Evolutionary conservation across 2,797 vertebrate species (phyloP).

Genomic region (Gymnocypris eckloni): DNA sequence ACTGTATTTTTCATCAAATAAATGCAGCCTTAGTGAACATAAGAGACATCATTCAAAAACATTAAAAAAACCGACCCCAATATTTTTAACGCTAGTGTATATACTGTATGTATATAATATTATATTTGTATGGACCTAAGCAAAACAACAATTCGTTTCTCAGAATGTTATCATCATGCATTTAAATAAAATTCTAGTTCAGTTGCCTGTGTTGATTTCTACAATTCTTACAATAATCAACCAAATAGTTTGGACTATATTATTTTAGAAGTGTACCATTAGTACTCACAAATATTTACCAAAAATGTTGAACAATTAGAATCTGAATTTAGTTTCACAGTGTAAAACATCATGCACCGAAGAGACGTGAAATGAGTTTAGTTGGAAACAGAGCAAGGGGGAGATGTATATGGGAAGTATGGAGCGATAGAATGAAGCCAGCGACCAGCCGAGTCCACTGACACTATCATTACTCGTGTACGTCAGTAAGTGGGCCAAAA

Average conservation of each 20-base stretch:
- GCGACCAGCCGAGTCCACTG: constrained; percentile 24
- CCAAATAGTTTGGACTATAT: not conserved
- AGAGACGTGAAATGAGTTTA: not conserved
- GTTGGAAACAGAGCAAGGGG: not conserved
- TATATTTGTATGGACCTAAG: not conserved
- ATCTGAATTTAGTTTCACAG: not conserved
- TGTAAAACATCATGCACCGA: not conserved
- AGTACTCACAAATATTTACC: not conserved
- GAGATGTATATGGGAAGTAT: not conserved
- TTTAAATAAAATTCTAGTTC: not conserved
- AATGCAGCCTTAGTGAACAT: not conserved
- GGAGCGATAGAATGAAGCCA: constrained; percentile 20
- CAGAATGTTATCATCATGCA: not conserved
- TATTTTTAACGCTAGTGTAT: not conserved
- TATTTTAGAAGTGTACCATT: not conserved
- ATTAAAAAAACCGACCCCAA: not conserved
- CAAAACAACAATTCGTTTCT: not conserved
- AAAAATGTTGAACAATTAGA: not conserved
- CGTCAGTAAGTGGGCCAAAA: constrained; percentile 41
- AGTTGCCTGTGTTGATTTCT: not conserved
- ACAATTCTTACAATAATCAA: not conserved
- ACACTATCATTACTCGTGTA: constrained; percentile 37
- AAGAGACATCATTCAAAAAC: not conserved
- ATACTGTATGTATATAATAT: not conserved
- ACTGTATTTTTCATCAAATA: not conserved